These are phyloP conservation scores for Neolamprologus longior DNA, from an alignment of 2,113 vertebrate genomes.

Conservation along the genomic window DNA sequence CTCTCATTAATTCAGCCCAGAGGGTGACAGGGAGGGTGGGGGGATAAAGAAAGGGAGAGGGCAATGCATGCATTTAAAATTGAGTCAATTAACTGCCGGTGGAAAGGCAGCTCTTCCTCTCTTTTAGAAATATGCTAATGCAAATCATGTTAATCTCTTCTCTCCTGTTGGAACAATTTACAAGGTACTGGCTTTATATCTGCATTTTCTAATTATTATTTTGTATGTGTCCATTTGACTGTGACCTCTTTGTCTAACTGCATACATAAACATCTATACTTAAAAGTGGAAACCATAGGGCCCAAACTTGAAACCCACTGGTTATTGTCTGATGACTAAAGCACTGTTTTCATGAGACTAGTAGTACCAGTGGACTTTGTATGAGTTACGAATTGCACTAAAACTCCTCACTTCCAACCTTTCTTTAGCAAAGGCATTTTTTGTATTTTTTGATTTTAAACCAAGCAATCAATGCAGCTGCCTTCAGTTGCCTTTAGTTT, in stretches of 20 bases:
- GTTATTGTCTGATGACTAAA: not conserved
- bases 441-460: not conserved
- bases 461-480: not conserved
- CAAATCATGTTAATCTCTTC: not conserved
- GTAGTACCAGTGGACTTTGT: not conserved
- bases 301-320: not conserved
- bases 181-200: not conserved
- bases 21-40: constrained; percentile 1
- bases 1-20: constrained; percentile 58
- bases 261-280: not conserved
- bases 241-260: not conserved
- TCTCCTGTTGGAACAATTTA: not conserved
- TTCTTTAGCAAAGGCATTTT: not conserved
- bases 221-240: not conserved
- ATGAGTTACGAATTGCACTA: not conserved
- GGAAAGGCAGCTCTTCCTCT: not conserved
- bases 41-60: not conserved
- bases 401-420: not conserved
- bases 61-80: constrained; percentile 1
- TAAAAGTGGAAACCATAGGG: not conserved
- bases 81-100: constrained; percentile 16
- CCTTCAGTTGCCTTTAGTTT: not conserved
- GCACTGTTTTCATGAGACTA: not conserved
- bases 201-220: not conserved
- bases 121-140: constrained; percentile 27